Conservation (phyloP, 2,888 invertebrate genomes). For the Linnaemya vulpina region DNA sequence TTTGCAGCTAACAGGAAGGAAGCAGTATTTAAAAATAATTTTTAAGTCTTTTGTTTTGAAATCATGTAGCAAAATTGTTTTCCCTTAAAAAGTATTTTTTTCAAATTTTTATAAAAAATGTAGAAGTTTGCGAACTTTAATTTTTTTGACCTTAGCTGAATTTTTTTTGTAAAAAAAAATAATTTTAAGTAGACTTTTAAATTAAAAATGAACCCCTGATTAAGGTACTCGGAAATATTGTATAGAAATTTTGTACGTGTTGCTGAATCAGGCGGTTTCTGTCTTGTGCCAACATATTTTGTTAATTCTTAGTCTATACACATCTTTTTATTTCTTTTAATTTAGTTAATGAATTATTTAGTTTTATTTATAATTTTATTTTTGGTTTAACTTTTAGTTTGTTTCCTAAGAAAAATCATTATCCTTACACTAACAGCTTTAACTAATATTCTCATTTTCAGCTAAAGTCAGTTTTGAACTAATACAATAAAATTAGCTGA, state of each 20-base stretch:
- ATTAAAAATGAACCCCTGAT: slow-evolving; percentile 12
- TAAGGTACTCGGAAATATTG: neutral
- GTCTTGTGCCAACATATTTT: slow-evolving; percentile 71
- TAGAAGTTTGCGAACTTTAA: slow-evolving; percentile 2
- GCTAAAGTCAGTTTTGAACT: slow-evolving; percentile 55
- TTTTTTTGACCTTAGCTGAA: slow-evolving; percentile 26
- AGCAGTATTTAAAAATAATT: slow-evolving; percentile 6
- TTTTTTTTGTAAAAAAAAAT: slow-evolving; percentile 12
- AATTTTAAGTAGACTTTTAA: slow-evolving; percentile 52
- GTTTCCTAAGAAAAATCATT: slow-evolving; percentile 27
- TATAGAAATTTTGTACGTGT: neutral
- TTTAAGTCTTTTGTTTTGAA: neutral
- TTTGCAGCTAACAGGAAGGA: slow-evolving; percentile 8
- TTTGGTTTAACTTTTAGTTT: slow-evolving; percentile 53
- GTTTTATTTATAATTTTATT: slow-evolving; percentile 51
- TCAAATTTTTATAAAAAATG: slow-evolving; percentile 15
- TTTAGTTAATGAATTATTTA: slow-evolving; percentile 55
- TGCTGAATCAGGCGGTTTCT: slow-evolving; percentile 16
- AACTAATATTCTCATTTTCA: slow-evolving; percentile 47
- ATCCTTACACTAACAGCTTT: slow-evolving; percentile 37
- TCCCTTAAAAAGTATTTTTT: slow-evolving; percentile 9
- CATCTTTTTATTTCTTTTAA: slow-evolving; percentile 51
- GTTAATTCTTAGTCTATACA: slow-evolving; percentile 30
- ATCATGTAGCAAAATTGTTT: slow-evolving; percentile 42
- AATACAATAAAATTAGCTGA: slow-evolving; percentile 69